A percentile compares a stretch with the other conserved stretches of the same genome.
Conservation (phyloP, 1,140 invertebrate genomes). For the Heterodera schachtii region DNA sequence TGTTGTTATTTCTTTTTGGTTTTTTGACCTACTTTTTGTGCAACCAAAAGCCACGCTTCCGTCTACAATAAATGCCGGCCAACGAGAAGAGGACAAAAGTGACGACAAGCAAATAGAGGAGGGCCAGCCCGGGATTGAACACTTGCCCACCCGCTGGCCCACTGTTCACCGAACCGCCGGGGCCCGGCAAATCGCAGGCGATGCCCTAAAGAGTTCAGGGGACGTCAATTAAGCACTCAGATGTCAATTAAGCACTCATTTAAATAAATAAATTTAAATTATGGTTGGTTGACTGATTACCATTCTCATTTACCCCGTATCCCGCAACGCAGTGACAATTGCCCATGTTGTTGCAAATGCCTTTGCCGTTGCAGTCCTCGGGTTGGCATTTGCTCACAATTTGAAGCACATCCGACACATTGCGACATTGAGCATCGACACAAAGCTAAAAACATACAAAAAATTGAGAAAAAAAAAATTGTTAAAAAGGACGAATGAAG, state of each 20-base stretch:
- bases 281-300: neutral
- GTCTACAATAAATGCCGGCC: constrained; percentile 48
- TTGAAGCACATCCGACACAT: constrained; percentile 71
- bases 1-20: no score
- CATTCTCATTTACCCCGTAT: constrained; percentile 1
- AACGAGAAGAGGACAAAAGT: constrained; percentile 39
- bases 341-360: constrained; percentile 84
- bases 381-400: constrained; percentile 71
- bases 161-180: constrained; percentile 87
- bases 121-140: constrained; percentile 52
- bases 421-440: constrained; percentile 83
- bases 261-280: no score
- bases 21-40: constrained; percentile 47
- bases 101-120: constrained; percentile 46
- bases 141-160: constrained; percentile 74
- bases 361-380: constrained; percentile 82
- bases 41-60: constrained; percentile 51
- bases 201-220: constrained; percentile 71
- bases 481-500: no score
- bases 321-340: constrained; percentile 83
- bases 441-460: constrained; percentile 77
- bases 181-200: constrained; percentile 80
- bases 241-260: no score
- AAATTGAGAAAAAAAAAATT: no score
- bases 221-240: no score